phyloP scores from a whole-genome alignment of 1,140 invertebrate species.

The Acromyrmex charruanus region DNA sequence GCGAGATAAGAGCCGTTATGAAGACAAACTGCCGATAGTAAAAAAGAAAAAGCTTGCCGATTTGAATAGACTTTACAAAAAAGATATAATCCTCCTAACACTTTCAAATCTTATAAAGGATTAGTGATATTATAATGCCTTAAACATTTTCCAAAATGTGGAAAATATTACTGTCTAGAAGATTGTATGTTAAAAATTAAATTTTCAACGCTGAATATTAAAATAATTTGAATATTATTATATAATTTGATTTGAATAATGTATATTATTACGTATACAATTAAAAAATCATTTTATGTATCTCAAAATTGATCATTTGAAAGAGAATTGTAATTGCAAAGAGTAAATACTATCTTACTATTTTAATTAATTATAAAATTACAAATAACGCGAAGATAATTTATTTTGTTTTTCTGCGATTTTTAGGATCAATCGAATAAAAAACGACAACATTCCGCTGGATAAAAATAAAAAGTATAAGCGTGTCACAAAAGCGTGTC shows the following conservation, averaged over 20 bases:
- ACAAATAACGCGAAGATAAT: not conserved
- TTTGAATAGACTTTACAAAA: slow-evolving; percentile 24
- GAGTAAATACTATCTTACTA: not conserved
- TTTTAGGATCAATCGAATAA: not conserved
- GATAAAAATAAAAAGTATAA: slow-evolving; percentile 4
- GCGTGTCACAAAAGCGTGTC: not conserved
- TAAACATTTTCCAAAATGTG: not conserved
- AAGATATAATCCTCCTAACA: slow-evolving; percentile 10
- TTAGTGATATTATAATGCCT: slow-evolving; percentile 10
- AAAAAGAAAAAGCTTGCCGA: slow-evolving; percentile 17
- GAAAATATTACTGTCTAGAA: not conserved
- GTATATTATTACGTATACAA: not conserved
- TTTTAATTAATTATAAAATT: not conserved
- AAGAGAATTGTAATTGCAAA: not conserved
- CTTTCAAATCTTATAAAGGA: not conserved
- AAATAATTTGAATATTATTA: not conserved
- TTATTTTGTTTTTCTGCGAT: not conserved
- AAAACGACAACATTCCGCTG: not conserved
- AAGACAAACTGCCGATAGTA: slow-evolving; percentile 70
- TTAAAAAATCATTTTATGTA: not conserved
- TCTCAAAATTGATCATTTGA: not conserved
- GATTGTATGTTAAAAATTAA: not conserved
- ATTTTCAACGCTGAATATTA: not conserved
- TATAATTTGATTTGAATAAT: not conserved
- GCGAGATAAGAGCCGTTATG: slow-evolving; percentile 74